These are phyloP conservation scores for Hypocryptadius cinnamomeus DNA, from an alignment of 2,113 vertebrate genomes.

Conservation along the genomic window DNA sequence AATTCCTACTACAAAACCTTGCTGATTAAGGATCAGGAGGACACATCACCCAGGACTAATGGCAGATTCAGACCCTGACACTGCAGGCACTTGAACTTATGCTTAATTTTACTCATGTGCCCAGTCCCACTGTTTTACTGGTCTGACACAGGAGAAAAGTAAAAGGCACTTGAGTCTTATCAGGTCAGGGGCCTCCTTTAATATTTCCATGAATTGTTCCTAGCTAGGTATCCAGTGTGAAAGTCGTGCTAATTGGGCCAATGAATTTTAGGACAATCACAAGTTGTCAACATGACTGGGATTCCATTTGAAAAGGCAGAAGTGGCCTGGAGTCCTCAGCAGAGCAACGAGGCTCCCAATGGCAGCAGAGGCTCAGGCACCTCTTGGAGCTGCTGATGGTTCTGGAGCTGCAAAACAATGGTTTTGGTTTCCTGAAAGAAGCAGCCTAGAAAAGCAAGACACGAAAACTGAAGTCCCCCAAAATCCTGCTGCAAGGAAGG, in stretches of 20 bases:
- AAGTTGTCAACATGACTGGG: not conserved
- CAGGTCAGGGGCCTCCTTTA: constrained; percentile 49
- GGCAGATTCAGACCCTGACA: not conserved
- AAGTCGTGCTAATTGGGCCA: constrained; percentile 18
- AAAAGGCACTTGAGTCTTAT: constrained; percentile 37
- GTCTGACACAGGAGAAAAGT: not conserved
- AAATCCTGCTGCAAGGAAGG: not conserved
- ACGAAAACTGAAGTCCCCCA: not conserved
- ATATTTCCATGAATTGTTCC: constrained; percentile 55
- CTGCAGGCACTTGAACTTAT: not conserved
- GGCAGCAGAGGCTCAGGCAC: not conserved
- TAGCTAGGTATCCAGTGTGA: not conserved
- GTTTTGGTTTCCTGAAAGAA: not conserved
- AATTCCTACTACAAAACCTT: not conserved
- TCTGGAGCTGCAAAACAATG: not conserved
- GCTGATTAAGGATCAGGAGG: not conserved
- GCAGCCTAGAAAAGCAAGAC: not conserved
- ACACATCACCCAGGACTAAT: not conserved
- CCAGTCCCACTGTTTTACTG: not conserved
- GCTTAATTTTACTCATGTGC: not conserved
- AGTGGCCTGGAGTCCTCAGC: not conserved
- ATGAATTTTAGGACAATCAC: constrained; percentile 36
- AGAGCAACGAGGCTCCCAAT: not conserved
- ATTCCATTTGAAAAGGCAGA: not conserved
- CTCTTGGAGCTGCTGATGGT: not conserved